Evolutionary conservation across 35 echinoderm and acorn worm species (phyloP).

Genomic region (Hemicentrotus pulcherrimus): DNA sequence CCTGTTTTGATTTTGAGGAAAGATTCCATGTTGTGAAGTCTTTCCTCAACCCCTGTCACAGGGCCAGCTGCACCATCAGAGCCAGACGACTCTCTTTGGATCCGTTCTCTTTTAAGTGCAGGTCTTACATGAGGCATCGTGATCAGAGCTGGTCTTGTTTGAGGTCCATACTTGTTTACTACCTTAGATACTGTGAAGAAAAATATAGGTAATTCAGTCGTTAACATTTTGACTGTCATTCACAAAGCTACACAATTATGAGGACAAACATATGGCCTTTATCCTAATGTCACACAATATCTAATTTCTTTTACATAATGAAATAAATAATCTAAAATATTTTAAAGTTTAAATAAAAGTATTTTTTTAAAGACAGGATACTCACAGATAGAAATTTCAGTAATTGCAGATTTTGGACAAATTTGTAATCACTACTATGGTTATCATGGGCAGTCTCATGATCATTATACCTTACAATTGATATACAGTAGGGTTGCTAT

Average conservation of each 20-base stretch:
- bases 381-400: neutral
- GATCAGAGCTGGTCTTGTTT: conserved; percentile 83
- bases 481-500: no score
- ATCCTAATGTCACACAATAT: neutral
- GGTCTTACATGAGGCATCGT: neutral
- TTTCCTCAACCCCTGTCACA: conserved; percentile 75
- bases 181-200: conserved; percentile 79
- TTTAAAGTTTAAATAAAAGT: neutral
- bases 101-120: conserved; percentile 3
- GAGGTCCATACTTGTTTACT: conserved; percentile 76
- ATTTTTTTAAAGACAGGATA: neutral
- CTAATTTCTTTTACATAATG: neutral
- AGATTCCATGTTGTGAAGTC: conserved; percentile 90
- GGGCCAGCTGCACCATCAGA: neutral
- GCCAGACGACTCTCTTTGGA: neutral
- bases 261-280: neutral
- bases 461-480: neutral
- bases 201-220: neutral
- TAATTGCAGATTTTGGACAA: neutral
- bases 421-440: neutral
- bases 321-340: neutral
- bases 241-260: neutral
- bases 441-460: neutral
- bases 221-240: neutral
- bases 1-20: conserved; percentile 70